Conservation (phyloP, 1,140 invertebrate species). For the Meloidogyne floridensis region DNA sequence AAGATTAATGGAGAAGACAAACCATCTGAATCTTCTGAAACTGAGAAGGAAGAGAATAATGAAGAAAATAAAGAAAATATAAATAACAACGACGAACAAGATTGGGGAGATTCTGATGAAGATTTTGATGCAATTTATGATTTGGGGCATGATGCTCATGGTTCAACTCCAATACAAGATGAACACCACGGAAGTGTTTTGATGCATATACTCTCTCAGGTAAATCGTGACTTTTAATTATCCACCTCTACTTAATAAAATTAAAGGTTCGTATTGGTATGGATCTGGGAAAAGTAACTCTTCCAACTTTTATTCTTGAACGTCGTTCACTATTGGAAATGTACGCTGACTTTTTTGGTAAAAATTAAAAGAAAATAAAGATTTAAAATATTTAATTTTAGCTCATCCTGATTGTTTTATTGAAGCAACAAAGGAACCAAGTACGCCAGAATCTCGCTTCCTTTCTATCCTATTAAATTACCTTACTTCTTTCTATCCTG, state of each 20-base stretch:
- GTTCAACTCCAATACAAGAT: slow-evolving; percentile 58
- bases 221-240: background rate
- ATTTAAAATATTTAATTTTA: background rate
- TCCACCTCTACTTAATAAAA: background rate
- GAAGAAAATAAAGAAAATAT: no score
- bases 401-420: slow-evolving; percentile 67
- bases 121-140: slow-evolving; percentile 66
- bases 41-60: slow-evolving; percentile 22
- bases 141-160: slow-evolving; percentile 44
- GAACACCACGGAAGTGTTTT: slow-evolving; percentile 70
- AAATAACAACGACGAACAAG: slow-evolving; percentile 27
- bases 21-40: slow-evolving; percentile 54
- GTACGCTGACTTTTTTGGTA: slow-evolving; percentile 70
- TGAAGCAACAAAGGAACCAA: slow-evolving; percentile 31
- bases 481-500: slow-evolving; percentile 69
- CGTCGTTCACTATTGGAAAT: slow-evolving; percentile 70
- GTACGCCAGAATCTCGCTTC: slow-evolving; percentile 67
- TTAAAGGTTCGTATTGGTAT: slow-evolving; percentile 71
- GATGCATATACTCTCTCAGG: slow-evolving; percentile 69
- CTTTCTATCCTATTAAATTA: slow-evolving; percentile 63
- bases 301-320: slow-evolving; percentile 71
- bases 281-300: slow-evolving; percentile 71
- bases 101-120: slow-evolving; percentile 65
- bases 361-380: background rate
- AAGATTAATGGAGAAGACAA: no score